These are phyloP conservation scores for Daphoenositta chrysoptera DNA, from an alignment of 2,113 vertebrate genomes.

Conservation along the genomic window DNA sequence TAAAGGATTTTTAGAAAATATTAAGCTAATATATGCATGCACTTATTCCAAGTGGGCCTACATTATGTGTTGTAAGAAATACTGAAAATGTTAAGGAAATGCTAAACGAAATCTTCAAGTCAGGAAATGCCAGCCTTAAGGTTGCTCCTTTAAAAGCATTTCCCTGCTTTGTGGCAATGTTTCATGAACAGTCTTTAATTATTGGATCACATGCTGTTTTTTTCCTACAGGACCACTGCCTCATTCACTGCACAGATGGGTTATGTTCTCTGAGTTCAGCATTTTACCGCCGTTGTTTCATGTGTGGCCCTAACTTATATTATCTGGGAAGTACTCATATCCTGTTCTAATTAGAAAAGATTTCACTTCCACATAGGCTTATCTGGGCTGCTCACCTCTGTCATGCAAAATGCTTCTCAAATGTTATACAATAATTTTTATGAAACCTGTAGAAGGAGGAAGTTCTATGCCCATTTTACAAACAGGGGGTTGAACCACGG, in stretches of 20 bases:
- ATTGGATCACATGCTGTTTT: neutral
- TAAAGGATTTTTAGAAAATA: neutral
- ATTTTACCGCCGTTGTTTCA: neutral
- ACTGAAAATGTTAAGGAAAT: neutral
- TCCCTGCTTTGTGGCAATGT: neutral
- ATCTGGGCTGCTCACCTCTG: neutral
- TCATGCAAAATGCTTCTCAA: neutral
- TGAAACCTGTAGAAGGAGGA: neutral
- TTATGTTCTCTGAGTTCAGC: neutral
- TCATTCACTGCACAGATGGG: constrained; percentile 22
- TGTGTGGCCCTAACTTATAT: neutral
- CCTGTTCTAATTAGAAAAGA: neutral
- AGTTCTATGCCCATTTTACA: neutral
- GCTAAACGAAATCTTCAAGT: neutral
- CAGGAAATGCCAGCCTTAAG: neutral
- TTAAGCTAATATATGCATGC: neutral
- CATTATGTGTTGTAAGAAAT: neutral
- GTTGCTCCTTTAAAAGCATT: neutral
- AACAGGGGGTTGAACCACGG: neutral
- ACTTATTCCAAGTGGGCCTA: neutral
- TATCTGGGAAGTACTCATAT: neutral
- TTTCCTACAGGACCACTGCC: constrained; percentile 1
- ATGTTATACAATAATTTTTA: neutral
- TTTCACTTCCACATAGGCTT: neutral
- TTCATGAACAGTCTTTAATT: constrained; percentile 33